phyloP scores from a whole-genome alignment of 2,113 vertebrate species.

The Myotis lucifugus region DNA sequence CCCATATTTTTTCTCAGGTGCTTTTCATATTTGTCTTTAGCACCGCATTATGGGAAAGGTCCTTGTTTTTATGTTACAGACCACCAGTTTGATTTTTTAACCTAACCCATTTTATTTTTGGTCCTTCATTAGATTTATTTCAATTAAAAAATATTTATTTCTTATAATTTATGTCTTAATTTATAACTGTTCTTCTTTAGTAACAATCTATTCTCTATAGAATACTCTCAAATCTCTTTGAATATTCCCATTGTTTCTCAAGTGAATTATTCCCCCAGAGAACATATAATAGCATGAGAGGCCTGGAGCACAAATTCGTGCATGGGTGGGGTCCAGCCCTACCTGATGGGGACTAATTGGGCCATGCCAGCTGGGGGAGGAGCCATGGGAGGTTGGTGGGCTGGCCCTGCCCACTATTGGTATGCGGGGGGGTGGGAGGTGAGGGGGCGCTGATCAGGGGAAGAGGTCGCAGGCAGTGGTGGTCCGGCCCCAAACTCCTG shows the following conservation, averaged over 20 bases:
- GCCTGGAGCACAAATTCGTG: too few species aligned
- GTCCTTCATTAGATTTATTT: not conserved
- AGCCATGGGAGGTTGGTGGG: too few species aligned
- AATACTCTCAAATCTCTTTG: not conserved
- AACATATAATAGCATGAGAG: not conserved
- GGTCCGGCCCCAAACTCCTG: too few species aligned
- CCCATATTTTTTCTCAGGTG: not conserved
- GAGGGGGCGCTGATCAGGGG: too few species aligned
- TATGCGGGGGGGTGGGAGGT: too few species aligned
- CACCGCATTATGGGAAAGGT: not conserved
- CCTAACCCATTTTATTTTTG: not conserved
- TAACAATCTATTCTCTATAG: not conserved
- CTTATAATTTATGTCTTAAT: not conserved
- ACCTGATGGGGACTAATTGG: too few species aligned
- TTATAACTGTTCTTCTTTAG: slow-evolving; percentile 1
- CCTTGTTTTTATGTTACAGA: not conserved
- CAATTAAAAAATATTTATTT: slow-evolving; percentile 16
- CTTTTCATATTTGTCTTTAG: not conserved
- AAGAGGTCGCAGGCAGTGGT: too few species aligned
- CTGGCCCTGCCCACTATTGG: too few species aligned
- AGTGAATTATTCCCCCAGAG: not conserved
- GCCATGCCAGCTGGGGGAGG: too few species aligned
- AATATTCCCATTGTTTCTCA: not conserved
- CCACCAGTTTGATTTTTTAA: not conserved
- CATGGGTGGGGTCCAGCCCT: too few species aligned